Conservation (phyloP, 2,797 vertebrate genomes). For the Cephalopachus bancanus region DNA sequence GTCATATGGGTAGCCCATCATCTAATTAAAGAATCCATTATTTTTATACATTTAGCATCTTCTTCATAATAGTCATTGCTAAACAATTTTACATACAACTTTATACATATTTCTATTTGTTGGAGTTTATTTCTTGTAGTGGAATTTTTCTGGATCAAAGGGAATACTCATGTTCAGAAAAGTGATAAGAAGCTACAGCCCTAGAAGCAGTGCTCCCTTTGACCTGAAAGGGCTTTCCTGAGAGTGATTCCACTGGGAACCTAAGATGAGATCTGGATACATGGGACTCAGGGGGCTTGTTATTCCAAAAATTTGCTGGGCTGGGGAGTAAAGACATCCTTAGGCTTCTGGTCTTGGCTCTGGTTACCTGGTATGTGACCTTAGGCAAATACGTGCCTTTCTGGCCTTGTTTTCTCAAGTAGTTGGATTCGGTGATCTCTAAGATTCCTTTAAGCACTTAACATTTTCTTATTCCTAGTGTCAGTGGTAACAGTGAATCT, state of each 20-base stretch:
- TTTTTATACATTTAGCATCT: neutral
- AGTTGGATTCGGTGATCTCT: neutral
- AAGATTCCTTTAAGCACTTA: neutral
- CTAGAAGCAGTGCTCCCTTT: neutral
- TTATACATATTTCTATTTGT: neutral
- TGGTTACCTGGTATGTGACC: too few relatives aligned
- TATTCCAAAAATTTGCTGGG: neutral
- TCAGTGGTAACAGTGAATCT: neutral
- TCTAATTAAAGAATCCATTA: neutral
- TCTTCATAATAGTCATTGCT: neutral
- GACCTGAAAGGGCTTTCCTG: neutral
- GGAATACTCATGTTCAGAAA: neutral
- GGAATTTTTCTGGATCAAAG: neutral
- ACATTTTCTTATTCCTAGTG: neutral
- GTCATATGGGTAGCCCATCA: neutral
- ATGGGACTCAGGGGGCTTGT: fast-evolving
- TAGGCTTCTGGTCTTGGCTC: neutral
- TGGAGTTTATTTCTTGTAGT: neutral
- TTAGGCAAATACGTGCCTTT: neutral
- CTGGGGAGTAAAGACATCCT: neutral
- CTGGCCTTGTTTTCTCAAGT: neutral
- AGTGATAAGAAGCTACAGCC: too few relatives aligned
- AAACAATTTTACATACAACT: neutral
- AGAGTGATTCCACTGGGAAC: neutral
- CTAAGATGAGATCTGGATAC: too few relatives aligned